Conservation (phyloP, 2,113 vertebrate genomes). For the Cephalopholis sonnerati region DNA sequence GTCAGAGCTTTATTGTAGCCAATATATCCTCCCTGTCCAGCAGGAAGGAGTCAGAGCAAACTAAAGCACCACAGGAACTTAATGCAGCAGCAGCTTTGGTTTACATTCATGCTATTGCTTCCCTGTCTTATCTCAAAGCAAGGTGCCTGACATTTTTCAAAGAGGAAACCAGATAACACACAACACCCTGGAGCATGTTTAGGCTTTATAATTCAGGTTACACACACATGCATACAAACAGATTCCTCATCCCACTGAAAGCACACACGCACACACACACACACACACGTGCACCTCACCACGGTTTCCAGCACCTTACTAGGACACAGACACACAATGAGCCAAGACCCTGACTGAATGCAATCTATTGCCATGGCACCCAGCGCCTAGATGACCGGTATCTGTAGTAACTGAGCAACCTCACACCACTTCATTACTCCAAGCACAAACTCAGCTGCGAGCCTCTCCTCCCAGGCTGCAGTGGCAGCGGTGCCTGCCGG, state of each 20-base stretch:
- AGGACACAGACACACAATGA: conserved; percentile 41
- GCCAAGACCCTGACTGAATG: conserved; percentile 42
- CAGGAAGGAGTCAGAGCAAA: conserved; percentile 38
- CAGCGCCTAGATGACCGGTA: conserved; percentile 59
- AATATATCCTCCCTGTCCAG: conserved; percentile 15
- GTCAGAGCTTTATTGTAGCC: conserved; percentile 49
- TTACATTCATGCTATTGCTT: conserved; percentile 37
- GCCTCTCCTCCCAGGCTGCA: conserved; percentile 63
- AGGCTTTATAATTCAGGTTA: conserved; percentile 20
- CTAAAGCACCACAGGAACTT: conserved; percentile 34
- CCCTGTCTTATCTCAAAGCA: conserved; percentile 34
- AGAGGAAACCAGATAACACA: conserved; percentile 52
- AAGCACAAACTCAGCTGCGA: conserved; percentile 66
- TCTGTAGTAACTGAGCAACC: conserved; percentile 69
- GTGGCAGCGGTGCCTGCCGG: conserved; percentile 59
- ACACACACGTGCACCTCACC: conserved; percentile 48
- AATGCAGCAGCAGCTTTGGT: conserved; percentile 31
- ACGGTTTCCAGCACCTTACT: conserved; percentile 38
- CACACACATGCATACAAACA: conserved; percentile 39
- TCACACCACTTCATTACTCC: conserved; percentile 64
- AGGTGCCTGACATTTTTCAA: conserved; percentile 59
- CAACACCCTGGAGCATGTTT: conserved; percentile 55
- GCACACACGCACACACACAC: conserved; percentile 20
- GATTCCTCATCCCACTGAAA: conserved; percentile 17
- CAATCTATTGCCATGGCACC: conserved; percentile 66